A percentile compares a stretch with the other conserved stretches of the same genome.
These are phyloP conservation scores for Chloroclysta siterata DNA, from an alignment of 2,888 invertebrate species.

Conservation along the genomic window DNA sequence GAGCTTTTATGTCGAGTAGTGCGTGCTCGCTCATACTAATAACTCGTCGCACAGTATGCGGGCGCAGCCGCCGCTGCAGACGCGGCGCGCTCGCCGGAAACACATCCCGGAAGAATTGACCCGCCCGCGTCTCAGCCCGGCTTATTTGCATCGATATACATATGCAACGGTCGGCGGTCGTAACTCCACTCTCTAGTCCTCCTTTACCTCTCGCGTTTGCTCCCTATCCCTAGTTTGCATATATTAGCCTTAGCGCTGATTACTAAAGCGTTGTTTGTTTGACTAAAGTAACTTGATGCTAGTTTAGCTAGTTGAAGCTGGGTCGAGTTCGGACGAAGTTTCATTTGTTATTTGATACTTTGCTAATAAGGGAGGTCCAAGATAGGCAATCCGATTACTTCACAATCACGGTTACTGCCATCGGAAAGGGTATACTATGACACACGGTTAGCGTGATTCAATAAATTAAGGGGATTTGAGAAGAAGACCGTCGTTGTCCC, in stretches of 20 bases:
- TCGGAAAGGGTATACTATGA: neutral
- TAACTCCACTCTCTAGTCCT: constrained; percentile 36
- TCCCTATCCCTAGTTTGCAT: constrained; percentile 39
- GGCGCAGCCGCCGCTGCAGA: constrained; percentile 38
- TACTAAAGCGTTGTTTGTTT: constrained; percentile 38
- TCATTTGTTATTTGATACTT: constrained; percentile 22
- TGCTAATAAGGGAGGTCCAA: constrained; percentile 12
- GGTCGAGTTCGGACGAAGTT: constrained; percentile 13
- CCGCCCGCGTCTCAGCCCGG: constrained; percentile 56
- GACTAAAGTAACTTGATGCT: constrained; percentile 27
- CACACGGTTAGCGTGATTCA: constrained; percentile 10
- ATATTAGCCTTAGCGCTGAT: constrained; percentile 38
- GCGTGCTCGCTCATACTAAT: constrained; percentile 72
- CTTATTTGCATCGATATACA: constrained; percentile 69
- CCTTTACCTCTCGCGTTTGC: constrained; percentile 33
- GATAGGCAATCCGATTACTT: constrained; percentile 1
- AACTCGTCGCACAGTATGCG: constrained; percentile 29
- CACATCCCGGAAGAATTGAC: constrained; percentile 83
- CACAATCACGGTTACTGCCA: neutral
- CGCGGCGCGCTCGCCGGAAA: constrained; percentile 65
- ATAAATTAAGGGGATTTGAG: constrained; percentile 30
- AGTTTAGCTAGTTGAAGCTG: constrained; percentile 19
- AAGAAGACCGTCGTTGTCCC: constrained; percentile 14
- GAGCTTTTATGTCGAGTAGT: constrained; percentile 35
- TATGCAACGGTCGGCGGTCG: constrained; percentile 49